Conservation (phyloP, 2,797 vertebrate species). For the Percopsis omiscomaycus region DNA sequence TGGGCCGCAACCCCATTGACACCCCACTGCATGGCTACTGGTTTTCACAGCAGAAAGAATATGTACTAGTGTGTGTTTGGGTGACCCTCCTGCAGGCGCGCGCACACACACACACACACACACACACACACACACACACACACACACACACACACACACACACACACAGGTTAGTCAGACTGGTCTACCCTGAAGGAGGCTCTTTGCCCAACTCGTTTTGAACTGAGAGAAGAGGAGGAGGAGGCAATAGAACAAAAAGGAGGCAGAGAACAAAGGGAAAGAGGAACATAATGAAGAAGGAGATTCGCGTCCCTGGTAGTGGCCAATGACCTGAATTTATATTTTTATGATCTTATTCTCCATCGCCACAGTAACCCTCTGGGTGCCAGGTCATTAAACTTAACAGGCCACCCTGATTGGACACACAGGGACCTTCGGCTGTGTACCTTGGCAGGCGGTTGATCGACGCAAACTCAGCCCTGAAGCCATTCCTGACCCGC, state of each 20-base stretch:
- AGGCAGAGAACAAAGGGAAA: background rate
- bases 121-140: no score
- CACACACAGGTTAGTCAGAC: background rate
- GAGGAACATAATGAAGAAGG: slow-evolving; percentile 1
- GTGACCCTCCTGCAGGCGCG: no score
- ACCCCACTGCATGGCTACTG: no score
- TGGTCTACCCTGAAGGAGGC: no score
- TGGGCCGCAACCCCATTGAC: no score
- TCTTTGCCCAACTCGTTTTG: no score
- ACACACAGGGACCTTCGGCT: slow-evolving; percentile 1
- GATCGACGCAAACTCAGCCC: background rate
- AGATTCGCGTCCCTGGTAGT: slow-evolving; percentile 20
- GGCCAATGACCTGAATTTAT: slow-evolving; percentile 24
- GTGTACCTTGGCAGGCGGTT: slow-evolving; percentile 6
- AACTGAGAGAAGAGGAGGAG: background rate
- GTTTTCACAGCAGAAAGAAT: no score
- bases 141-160: slow-evolving; percentile 14
- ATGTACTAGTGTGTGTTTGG: no score
- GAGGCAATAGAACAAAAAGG: background rate
- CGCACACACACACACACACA: slow-evolving; percentile 19
- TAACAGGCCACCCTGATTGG: slow-evolving; percentile 10
- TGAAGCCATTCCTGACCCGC: slow-evolving; percentile 24
- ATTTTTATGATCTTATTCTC: slow-evolving; percentile 33
- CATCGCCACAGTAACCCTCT: slow-evolving; percentile 5
- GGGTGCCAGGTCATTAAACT: slow-evolving; percentile 39